Conservation (phyloP, 2,888 invertebrate genomes). For the Chalcosyrphus nemorum region DNA sequence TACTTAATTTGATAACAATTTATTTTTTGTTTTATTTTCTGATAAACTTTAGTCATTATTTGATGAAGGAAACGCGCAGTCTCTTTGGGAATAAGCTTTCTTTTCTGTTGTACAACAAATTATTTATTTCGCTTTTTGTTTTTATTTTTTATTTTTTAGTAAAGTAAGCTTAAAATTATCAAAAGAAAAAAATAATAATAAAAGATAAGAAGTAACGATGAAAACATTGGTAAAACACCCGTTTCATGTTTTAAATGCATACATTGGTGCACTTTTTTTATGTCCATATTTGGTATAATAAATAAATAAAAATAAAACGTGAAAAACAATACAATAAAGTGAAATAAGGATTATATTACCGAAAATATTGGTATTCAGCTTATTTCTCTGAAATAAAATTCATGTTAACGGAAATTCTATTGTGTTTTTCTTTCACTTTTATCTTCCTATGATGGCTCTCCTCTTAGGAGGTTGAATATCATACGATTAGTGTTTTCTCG, state of each 20-base stretch:
- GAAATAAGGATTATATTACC: neutral
- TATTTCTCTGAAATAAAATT: neutral
- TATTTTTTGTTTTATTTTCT: slow-evolving; percentile 22
- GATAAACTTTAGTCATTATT: too few relatives aligned
- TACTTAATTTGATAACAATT: slow-evolving; percentile 59
- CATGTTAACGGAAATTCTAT: neutral
- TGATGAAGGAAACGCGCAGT: too few relatives aligned
- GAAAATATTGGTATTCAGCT: neutral
- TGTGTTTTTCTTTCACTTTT: neutral
- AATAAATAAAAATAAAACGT: neutral
- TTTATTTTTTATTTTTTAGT: too few relatives aligned
- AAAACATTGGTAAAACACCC: too few relatives aligned
- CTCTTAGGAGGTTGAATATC: too few relatives aligned
- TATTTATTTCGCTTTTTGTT: too few relatives aligned
- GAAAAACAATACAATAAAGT: neutral
- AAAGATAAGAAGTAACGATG: neutral
- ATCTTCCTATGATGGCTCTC: too few relatives aligned
- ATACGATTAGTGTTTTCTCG: too few relatives aligned
- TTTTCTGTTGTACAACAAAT: too few relatives aligned
- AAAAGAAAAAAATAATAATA: neutral
- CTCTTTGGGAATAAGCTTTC: too few relatives aligned
- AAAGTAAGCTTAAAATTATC: too few relatives aligned
- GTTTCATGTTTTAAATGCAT: neutral
- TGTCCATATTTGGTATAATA: neutral
- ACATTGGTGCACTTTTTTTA: neutral